phyloP scores from a whole-genome alignment of 2,888 invertebrate genomes.

The Ophonus ardosiacus region DNA sequence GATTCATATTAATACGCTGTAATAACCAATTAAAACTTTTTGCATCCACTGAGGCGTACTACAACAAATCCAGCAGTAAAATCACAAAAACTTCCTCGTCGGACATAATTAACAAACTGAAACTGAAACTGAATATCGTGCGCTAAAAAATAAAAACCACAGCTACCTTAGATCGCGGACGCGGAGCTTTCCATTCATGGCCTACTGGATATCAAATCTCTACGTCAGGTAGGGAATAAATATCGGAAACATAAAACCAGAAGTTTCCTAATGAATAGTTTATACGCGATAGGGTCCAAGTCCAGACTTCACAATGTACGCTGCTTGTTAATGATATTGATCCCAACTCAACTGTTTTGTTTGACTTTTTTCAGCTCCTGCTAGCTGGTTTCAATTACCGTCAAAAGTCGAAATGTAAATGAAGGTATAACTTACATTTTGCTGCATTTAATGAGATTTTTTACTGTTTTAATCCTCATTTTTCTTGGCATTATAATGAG shows the following conservation, averaged over 20 bases:
- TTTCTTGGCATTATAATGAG: not conserved
- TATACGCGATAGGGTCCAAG: constrained; percentile 41
- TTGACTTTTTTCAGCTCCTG: constrained; percentile 55
- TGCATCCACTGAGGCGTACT: constrained; percentile 45
- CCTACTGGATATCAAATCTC: constrained; percentile 31
- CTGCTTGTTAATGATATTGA: constrained; percentile 43
- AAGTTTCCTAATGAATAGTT: constrained; percentile 60
- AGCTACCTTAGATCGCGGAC: constrained; percentile 2
- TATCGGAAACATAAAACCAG: constrained; percentile 48
- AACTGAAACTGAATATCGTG: constrained; percentile 52
- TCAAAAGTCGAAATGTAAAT: constrained; percentile 58
- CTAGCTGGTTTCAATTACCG: constrained; percentile 53
- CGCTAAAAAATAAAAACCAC: constrained; percentile 6
- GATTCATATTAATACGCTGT: constrained; percentile 56
- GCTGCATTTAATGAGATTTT: constrained; percentile 45
- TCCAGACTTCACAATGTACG: constrained; percentile 1
- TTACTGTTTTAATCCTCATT: constrained; percentile 39
- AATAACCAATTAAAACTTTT: constrained; percentile 63
- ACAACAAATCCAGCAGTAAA: constrained; percentile 53
- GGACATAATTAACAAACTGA: constrained; percentile 54
- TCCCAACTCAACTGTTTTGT: constrained; percentile 35
- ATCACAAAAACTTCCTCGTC: constrained; percentile 50
- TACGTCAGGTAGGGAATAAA: constrained; percentile 55
- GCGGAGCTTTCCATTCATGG: constrained; percentile 1
- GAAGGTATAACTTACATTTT: constrained; percentile 54